Conservation (phyloP, 2,113 vertebrate species). For the Neotragus moschatus region DNA sequence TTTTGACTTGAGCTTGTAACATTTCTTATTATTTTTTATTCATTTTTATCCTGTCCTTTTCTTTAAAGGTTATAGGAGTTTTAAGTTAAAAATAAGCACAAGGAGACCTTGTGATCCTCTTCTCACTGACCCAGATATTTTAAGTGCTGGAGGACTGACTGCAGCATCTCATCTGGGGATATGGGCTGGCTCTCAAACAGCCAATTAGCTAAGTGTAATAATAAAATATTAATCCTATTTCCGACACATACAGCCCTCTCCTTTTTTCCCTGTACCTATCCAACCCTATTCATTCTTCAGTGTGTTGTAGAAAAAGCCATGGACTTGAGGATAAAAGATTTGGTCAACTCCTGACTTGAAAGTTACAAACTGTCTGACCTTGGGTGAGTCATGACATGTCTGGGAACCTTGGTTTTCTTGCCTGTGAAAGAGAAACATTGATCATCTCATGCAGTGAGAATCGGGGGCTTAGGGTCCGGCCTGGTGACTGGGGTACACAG, state of each 20-base stretch:
- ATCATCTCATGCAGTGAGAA: not conserved
- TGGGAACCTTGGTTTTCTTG: not conserved
- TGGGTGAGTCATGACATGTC: not conserved
- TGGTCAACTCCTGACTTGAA: not conserved
- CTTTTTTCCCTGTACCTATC: not conserved
- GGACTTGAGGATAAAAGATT: not conserved
- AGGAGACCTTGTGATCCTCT: conserved; percentile 59
- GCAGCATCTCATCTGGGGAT: conserved; percentile 29
- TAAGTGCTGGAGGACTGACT: conserved; percentile 50
- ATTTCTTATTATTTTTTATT: not conserved
- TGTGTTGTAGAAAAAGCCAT: not conserved
- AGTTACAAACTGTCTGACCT: not conserved
- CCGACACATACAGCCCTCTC: not conserved
- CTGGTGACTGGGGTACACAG: not conserved
- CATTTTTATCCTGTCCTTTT: conserved; percentile 28
- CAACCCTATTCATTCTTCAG: not conserved
- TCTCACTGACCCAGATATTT: conserved; percentile 66
- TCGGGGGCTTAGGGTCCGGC: not conserved
- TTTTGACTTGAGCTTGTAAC: conserved; percentile 23
- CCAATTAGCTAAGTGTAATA: conserved; percentile 44
- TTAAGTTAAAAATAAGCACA: conserved; percentile 61
- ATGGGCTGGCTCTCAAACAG: conserved; percentile 24
- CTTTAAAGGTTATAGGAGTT: conserved; percentile 44
- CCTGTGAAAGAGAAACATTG: not conserved
- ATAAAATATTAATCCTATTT: conserved; percentile 61